Evolutionary conservation across 2,113 vertebrate genomes (phyloP), one percentile per base, ranked within the genome.

Genomic region (Ailurus styani): DNA sequence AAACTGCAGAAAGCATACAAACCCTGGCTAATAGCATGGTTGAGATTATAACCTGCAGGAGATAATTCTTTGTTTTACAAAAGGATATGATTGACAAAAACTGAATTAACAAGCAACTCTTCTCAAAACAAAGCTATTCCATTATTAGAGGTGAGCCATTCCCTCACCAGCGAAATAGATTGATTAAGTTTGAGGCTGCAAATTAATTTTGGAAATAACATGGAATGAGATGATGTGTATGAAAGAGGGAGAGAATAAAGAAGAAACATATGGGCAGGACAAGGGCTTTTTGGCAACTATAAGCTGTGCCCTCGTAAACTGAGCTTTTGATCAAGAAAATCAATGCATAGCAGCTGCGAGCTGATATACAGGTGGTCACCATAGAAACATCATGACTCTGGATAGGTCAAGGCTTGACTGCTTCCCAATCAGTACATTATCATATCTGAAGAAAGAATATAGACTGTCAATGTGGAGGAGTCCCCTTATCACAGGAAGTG

Each of bases 291-390:
- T 94, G 73, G 34, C 7, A 81, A 81, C 20, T 7, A 2, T 90
- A 85, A 90, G 0, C 31, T 87, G 13, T 94, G 42, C 5, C 73
- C 60, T 97, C 31, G 42, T 75, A 31, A 93, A 87, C 40, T 92
- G 73, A 96, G 93, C 25, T 92, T 94, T 91, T 91, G 92, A 91
- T 86, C 78, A 95, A 81, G 79, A 96, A 96, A 96, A 97, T 92
- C 92, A 96, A 45, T 95, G 84, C 5, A 4, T 29, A 77, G 84
- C 55, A 60, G 37, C 55, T 42, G 25, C 79, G 17, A 79, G 31
- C 50, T 92, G 68, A 87, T 85, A 15, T 12, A n/a, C n/a, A n/a
- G 60, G 60, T 20, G 34, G 54, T 95, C 90, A 87, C 84, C 84
- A 96, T 90, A 96, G 94, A 91, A 96, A 97, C 54, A 62, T 70